Percentiles rank a stretch among this genome's conserved stretches.
Conservation (phyloP, 2,113 vertebrate species). For the Dipodomys ordii region DNA sequence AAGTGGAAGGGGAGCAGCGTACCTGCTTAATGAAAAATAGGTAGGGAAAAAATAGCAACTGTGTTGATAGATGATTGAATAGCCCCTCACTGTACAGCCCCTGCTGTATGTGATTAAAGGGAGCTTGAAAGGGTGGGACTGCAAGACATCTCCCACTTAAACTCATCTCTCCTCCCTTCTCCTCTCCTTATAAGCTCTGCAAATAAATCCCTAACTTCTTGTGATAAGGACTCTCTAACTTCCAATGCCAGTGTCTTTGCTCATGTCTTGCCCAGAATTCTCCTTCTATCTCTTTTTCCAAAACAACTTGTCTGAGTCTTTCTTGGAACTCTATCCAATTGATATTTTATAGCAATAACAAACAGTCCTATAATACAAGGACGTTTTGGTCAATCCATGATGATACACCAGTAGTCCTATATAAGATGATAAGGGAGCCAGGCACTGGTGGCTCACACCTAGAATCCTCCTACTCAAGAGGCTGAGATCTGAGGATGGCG, state of each 20-base stretch:
- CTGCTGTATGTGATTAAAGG: background rate
- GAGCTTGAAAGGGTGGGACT: background rate
- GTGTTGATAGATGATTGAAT: constrained; percentile 48
- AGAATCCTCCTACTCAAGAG: too few relatives aligned
- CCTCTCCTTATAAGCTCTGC: background rate
- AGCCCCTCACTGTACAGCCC: constrained; percentile 26
- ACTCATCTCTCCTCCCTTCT: background rate
- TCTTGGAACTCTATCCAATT: background rate
- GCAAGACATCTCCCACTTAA: background rate
- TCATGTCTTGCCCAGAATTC: background rate
- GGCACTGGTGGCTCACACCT: too few relatives aligned
- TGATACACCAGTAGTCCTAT: background rate
- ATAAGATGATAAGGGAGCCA: too few relatives aligned
- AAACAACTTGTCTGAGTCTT: background rate
- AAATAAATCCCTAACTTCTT: background rate
- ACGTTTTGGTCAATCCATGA: background rate
- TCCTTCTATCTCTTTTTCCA: background rate
- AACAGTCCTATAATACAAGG: background rate
- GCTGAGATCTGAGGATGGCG: too few relatives aligned
- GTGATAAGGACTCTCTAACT: background rate
- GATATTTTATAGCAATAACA: background rate
- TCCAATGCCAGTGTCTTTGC: background rate
- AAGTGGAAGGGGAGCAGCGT: constrained; percentile 54
- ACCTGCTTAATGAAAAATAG: constrained; percentile 60
- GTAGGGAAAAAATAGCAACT: constrained; percentile 45